These are phyloP conservation scores for Donacobius atricapilla DNA, from an alignment of 2,113 vertebrate species.

Conservation along the genomic window DNA sequence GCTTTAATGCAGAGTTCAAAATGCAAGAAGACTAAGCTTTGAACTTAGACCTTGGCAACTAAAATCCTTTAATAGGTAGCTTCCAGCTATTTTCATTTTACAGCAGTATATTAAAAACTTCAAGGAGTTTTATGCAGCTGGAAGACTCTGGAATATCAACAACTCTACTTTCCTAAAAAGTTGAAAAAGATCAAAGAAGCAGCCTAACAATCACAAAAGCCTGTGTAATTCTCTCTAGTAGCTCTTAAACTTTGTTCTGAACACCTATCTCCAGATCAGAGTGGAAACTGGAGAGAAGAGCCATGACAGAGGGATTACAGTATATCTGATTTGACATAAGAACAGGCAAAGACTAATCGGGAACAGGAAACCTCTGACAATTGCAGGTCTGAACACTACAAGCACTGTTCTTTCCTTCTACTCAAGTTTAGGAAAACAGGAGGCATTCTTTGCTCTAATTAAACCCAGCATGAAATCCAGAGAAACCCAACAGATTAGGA, in stretches of 20 bases:
- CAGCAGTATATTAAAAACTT: not conserved
- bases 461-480: not conserved
- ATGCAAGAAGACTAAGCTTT: not conserved
- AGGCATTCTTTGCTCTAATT: not conserved
- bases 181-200: not conserved
- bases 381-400: conserved; percentile 6
- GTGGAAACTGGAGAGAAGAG: not conserved
- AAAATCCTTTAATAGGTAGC: not conserved
- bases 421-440: not conserved
- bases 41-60: not conserved
- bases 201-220: not conserved
- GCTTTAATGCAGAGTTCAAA: not conserved
- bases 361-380: conserved; percentile 28
- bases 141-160: not conserved
- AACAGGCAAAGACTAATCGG: not conserved
- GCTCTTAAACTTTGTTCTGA: not conserved
- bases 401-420: conserved; percentile 7
- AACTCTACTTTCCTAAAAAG: not conserved
- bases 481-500: not conserved
- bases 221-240: not conserved
- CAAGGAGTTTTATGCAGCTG: not conserved
- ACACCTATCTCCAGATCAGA: not conserved
- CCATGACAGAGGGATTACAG: not conserved
- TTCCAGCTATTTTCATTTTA: conserved; percentile 1
- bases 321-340: conserved; percentile 21